Percentiles rank a stretch among this genome's conserved stretches.
phyloP scores from a whole-genome alignment of 2,888 invertebrate species.

The Oscheius myriophilus region DNA sequence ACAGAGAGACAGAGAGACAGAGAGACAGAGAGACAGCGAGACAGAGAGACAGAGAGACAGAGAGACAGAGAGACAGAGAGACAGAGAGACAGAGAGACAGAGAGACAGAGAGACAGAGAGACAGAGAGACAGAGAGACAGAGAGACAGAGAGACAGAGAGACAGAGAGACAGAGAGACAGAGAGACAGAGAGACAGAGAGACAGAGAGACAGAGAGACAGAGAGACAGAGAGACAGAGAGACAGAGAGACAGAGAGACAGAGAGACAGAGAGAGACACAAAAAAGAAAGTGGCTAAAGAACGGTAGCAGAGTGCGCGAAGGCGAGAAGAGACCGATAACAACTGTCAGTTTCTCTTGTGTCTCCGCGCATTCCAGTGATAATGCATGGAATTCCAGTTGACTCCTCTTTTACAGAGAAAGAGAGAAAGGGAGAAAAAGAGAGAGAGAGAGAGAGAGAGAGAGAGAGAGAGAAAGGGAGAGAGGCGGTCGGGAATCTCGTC shows the following conservation, averaged over 20 bases:
- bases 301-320: neutral
- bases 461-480: too few species aligned
- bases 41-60: neutral
- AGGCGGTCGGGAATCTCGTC: too few species aligned
- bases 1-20: neutral
- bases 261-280: neutral
- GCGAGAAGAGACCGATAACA: slow-evolving; percentile 7
- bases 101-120: slow-evolving; percentile 1
- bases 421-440: too few species aligned
- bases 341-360: slow-evolving; percentile 6
- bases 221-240: neutral
- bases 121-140: neutral
- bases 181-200: neutral
- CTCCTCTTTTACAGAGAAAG: neutral
- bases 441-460: too few species aligned
- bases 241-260: neutral
- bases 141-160: neutral
- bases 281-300: neutral
- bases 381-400: too few species aligned
- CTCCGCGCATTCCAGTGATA: too few species aligned
- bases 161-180: neutral
- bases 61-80: neutral
- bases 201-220: neutral
- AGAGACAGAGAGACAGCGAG: neutral
- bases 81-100: neutral